phyloP scores from a whole-genome alignment of 2,113 vertebrate species.

The Syrrhaptes paradoxus region DNA sequence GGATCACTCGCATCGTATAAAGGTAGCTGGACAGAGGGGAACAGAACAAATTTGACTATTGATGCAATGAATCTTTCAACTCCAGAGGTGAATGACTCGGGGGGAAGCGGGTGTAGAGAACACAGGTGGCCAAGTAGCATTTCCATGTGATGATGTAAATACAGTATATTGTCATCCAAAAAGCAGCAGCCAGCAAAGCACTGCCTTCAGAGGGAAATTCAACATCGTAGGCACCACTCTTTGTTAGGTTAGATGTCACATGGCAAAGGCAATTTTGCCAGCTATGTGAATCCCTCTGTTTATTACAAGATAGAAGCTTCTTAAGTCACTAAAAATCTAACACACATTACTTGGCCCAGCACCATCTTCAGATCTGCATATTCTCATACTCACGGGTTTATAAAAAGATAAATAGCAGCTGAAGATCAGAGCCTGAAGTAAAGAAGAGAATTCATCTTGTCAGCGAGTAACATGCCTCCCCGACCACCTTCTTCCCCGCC shows the following conservation, averaged over 20 bases:
- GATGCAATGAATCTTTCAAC: slow-evolving; percentile 24
- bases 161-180: slow-evolving; percentile 53
- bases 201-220: slow-evolving; percentile 27
- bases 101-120: neutral
- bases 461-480: neutral
- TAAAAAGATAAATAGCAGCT: slow-evolving; percentile 45
- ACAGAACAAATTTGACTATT: slow-evolving; percentile 35
- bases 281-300: slow-evolving; percentile 13
- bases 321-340: slow-evolving; percentile 51
- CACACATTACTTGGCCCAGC: slow-evolving; percentile 58
- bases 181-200: slow-evolving; percentile 62
- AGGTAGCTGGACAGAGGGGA: slow-evolving; percentile 49
- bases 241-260: neutral
- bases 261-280: neutral
- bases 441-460: neutral
- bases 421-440: slow-evolving; percentile 56
- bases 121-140: slow-evolving; percentile 35
- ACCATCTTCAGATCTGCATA: slow-evolving; percentile 56
- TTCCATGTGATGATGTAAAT: slow-evolving; percentile 45
- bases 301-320: slow-evolving; percentile 54
- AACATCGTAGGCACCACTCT: neutral
- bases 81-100: neutral
- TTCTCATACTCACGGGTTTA: slow-evolving; percentile 34
- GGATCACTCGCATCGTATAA: slow-evolving; percentile 45
- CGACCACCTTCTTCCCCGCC: neutral